Evolutionary conservation across 1,140 invertebrate species (phyloP).

Genomic region (Danaus plexippus): DNA sequence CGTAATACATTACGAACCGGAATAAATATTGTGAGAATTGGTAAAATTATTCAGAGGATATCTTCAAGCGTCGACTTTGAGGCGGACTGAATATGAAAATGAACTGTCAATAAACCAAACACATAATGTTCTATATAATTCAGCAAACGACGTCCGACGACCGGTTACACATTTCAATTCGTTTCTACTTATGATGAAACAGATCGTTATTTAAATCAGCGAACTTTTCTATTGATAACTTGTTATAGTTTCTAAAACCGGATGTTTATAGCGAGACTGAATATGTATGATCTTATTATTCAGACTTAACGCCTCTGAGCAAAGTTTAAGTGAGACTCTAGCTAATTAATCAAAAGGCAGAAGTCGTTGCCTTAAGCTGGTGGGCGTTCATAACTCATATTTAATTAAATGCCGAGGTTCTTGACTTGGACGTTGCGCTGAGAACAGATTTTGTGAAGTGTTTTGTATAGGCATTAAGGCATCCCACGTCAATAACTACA

Average conservation of each 20-base stretch:
- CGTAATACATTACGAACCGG: constrained; percentile 19
- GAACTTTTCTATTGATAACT: too few relatives aligned
- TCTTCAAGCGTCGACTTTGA: constrained; percentile 11
- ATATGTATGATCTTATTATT: too few relatives aligned
- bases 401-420: constrained; percentile 60
- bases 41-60: constrained; percentile 15
- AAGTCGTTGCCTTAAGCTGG: constrained; percentile 45
- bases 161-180: too few relatives aligned
- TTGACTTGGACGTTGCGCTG: constrained; percentile 30
- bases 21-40: constrained; percentile 23
- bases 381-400: constrained; percentile 58
- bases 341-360: constrained; percentile 34
- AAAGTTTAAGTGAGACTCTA: constrained; percentile 3
- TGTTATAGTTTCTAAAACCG: too few relatives aligned
- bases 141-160: too few relatives aligned
- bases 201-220: too few relatives aligned
- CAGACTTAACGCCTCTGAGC: too few relatives aligned
- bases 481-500: too few relatives aligned
- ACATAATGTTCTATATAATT: constrained; percentile 9
- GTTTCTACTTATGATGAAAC: too few relatives aligned
- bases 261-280: too few relatives aligned
- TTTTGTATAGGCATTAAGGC: too few relatives aligned
- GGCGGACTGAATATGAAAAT: constrained; percentile 17
- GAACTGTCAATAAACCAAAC: constrained; percentile 19
- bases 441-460: too few relatives aligned